phyloP scores from a whole-genome alignment of 2,797 vertebrate genomes.

The Fundulus diaphanus region DNA sequence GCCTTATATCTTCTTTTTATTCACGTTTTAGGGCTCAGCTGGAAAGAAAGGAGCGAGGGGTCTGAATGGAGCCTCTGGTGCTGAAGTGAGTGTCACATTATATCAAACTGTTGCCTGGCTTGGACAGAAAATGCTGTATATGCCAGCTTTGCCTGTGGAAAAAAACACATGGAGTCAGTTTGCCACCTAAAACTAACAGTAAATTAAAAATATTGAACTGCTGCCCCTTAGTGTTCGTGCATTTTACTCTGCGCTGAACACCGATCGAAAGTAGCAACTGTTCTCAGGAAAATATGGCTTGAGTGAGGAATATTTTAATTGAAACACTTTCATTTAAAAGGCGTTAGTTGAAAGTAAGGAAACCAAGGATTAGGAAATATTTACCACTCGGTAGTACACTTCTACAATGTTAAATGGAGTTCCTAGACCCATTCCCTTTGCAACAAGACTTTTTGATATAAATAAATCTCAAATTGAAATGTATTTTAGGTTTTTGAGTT shows the following conservation, averaged over 20 bases:
- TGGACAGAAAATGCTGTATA: not conserved
- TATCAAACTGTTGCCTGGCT: not conserved
- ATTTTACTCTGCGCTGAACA: not conserved
- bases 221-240: not conserved
- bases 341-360: not conserved
- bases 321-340: not conserved
- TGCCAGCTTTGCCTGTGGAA: not conserved
- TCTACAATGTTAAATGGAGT: not conserved
- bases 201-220: not conserved
- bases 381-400: not conserved
- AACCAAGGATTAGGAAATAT: not conserved
- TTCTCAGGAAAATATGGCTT: not conserved
- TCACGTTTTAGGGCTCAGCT: conserved; percentile 82
- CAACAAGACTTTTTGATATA: not conserved
- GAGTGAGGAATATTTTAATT: not conserved
- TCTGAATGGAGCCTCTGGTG: conserved; percentile 84
- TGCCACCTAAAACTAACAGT: not conserved
- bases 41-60: conserved; percentile 90
- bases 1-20: conserved; percentile 15
- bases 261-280: not conserved
- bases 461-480: no score
- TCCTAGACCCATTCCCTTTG: not conserved
- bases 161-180: not conserved
- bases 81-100: conserved; percentile 83
- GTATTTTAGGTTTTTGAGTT: not conserved